These are phyloP conservation scores for Ctenodactylus gundi DNA, from an alignment of 2,113 vertebrate species.

Conservation along the genomic window DNA sequence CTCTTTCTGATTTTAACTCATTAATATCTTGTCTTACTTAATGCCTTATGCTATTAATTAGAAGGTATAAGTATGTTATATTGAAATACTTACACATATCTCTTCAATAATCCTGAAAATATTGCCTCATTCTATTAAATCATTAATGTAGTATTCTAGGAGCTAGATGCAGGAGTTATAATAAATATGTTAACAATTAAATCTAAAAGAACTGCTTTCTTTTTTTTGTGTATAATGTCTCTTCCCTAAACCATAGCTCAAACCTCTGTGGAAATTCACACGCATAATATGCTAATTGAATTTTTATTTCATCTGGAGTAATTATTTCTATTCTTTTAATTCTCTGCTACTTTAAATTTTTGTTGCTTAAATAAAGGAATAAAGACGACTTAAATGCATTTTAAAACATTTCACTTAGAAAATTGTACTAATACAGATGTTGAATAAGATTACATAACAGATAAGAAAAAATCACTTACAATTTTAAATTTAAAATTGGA, in stretches of 20 bases:
- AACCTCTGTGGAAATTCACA: not conserved
- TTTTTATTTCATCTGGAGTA: not conserved
- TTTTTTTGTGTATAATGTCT: no score
- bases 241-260: not conserved
- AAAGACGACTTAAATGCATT: not conserved
- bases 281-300: not conserved
- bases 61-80: not conserved
- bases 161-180: not conserved
- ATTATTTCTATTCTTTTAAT: not conserved
- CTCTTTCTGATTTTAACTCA: not conserved
- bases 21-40: not conserved
- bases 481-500: not conserved
- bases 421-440: not conserved
- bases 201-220: not conserved
- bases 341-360: not conserved
- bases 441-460: not conserved
- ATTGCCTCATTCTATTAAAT: not conserved
- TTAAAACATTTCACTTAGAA: not conserved
- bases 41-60: slow-evolving; percentile 1
- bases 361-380: not conserved
- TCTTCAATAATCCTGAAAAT: not conserved
- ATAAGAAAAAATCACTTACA: not conserved
- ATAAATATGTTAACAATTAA: not conserved
- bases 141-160: not conserved
- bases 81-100: not conserved